Evolutionary conservation across 2,113 vertebrate genomes (phyloP), one percentile per base, ranked within the genome.

Genomic region (Alexandromys fortis): DNA sequence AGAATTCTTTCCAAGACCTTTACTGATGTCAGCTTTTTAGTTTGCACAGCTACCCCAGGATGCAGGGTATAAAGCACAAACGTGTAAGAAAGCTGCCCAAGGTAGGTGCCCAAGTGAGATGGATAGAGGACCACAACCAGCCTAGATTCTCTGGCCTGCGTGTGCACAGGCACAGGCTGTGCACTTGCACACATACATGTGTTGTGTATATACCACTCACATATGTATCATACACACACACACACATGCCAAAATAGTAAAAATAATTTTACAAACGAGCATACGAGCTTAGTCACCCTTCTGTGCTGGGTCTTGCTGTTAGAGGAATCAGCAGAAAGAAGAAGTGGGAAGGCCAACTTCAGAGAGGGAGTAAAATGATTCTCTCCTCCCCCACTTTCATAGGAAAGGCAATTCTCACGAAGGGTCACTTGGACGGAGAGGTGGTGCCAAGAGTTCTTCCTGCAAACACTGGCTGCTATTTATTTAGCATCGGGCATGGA

Each of bases 361-460:
- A 78, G 81, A 86, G 55, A 38, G 38, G 82, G 3, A 49, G 42
- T 58, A 8, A 58, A 28, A 33, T 65, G 38, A 4, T 81, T 79
- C 30, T 52, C 10, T 70, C 35, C 42, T 87, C 14, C 22, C 17
- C 16, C n/a, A n/a, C 42, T 91, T 97, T 96, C 96, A 58, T 17
- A 22, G 68, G 65, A 97, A 91, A 82, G 19, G 17, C n/a, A 58
- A 24, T 89, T 94, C 75, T 70, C 52, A 6, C 6, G 68, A 91
- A 95, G 72, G 58, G 63, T 67, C 11, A 28, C 30, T 8, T 82
- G 28, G 86, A 90, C 49, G 30, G 21, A 78, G 77, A 70, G 7
- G 33, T 42, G 42, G 47, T 67, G 86, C 76, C 82, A 85, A 87
- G 67, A 77, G 89, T 87, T 92, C 77, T 78, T 95, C 90, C 58